phyloP scores from a whole-genome alignment of 2,797 vertebrate genomes.

The Darevskia nairensis region DNA sequence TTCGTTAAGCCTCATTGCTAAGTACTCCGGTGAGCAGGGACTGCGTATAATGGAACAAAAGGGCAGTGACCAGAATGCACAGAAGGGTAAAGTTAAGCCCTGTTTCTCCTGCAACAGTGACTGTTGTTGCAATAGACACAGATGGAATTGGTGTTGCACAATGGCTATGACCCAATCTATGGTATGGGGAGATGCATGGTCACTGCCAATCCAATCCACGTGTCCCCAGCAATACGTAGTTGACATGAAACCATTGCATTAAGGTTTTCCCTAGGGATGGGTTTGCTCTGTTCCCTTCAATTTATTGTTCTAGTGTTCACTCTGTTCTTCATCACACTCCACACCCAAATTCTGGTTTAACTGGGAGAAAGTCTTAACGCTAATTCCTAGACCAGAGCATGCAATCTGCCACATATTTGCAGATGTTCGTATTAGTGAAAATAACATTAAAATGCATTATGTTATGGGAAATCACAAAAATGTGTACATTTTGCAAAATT shows the following conservation, averaged over 20 bases:
- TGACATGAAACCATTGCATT: background rate
- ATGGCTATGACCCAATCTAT: background rate
- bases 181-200: background rate
- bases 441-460: too few relatives aligned
- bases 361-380: background rate
- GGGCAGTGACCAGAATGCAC: constrained; percentile 1
- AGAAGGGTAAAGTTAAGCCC: background rate
- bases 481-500: too few relatives aligned
- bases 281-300: background rate
- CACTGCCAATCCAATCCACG: background rate
- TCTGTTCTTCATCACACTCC: too few relatives aligned
- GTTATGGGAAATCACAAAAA: too few relatives aligned
- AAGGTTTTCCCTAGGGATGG: background rate
- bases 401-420: background rate
- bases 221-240: background rate
- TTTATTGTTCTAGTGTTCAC: background rate
- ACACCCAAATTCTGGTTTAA: too few relatives aligned
- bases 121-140: background rate
- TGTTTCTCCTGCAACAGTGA: background rate
- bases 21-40: background rate
- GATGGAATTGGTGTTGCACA: too few relatives aligned
- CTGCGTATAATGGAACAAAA: constrained; percentile 53
- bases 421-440: too few relatives aligned
- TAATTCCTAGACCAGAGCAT: background rate
- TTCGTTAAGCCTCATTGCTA: background rate